Evolutionary conservation across 2,888 invertebrate species (phyloP).

Genomic region (Ptycholaimellus sp.): DNA sequence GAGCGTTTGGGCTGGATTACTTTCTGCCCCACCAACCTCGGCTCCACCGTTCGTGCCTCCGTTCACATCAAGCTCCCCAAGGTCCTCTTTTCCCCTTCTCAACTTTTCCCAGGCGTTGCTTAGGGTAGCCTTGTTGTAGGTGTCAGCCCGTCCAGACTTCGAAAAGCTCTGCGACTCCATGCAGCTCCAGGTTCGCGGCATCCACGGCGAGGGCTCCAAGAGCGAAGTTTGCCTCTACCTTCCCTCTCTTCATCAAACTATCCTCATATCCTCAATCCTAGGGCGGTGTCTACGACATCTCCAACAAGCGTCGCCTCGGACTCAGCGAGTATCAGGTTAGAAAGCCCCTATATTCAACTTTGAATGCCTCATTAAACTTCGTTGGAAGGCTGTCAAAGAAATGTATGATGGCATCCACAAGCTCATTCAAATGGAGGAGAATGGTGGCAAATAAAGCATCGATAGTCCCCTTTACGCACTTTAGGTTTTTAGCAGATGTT

Average conservation of each 20-base stretch:
- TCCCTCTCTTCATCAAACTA: too few relatives aligned
- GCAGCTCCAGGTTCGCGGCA: conserved; percentile 45
- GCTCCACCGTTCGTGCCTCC: conserved; percentile 67
- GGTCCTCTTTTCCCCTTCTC: too few relatives aligned
- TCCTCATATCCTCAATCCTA: too few relatives aligned
- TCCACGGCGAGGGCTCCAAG: conserved; percentile 76
- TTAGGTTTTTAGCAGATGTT: too few relatives aligned
- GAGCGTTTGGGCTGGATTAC: conserved; percentile 50
- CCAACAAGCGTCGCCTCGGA: conserved; percentile 50
- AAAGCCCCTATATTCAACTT: too few relatives aligned
- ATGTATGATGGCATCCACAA: conserved; percentile 52
- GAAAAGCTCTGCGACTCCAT: conserved; percentile 47
- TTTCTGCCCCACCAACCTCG: conserved; percentile 53
- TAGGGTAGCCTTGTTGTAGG: too few relatives aligned
- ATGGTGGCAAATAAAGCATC: too few relatives aligned
- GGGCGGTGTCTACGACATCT: conserved; percentile 55
- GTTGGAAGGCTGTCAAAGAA: conserved; percentile 52
- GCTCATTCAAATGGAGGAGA: conserved; percentile 72
- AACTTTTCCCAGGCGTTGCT: too few relatives aligned
- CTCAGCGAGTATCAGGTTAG: conserved; percentile 45
- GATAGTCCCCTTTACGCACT: too few relatives aligned
- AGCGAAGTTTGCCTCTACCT: too few relatives aligned
- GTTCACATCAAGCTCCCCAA: too few relatives aligned
- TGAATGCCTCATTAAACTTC: too few relatives aligned
- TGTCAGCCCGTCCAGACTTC: conserved; percentile 1